Conservation (phyloP, 2,888 invertebrate genomes). For the Coleophora deauratella region DNA sequence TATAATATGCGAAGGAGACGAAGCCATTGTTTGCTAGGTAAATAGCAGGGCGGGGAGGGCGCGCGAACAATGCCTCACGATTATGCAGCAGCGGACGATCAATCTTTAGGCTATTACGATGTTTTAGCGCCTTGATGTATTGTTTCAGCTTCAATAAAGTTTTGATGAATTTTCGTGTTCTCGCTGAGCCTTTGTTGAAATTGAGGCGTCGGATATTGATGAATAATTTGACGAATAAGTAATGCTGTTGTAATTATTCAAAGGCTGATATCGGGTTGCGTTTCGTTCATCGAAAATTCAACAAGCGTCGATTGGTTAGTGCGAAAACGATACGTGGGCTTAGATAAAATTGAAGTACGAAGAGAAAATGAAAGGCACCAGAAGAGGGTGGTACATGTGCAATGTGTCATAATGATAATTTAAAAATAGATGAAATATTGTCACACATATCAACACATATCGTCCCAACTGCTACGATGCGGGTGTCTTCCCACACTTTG, state of each 20-base stretch:
- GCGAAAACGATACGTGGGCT: no score
- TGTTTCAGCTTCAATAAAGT: slow-evolving; percentile 72
- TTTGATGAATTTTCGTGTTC: slow-evolving; percentile 70
- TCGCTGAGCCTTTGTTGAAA: slow-evolving; percentile 56
- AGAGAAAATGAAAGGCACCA: no score
- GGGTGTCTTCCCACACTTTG: no score
- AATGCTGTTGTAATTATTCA: slow-evolving; percentile 45
- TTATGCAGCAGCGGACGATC: slow-evolving; percentile 55
- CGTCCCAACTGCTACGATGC: no score
- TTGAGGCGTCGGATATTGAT: slow-evolving; percentile 62
- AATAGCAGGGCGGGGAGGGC: slow-evolving; percentile 22
- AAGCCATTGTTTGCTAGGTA: slow-evolving; percentile 42
- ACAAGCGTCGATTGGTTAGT: background rate
- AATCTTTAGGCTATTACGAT: slow-evolving; percentile 69
- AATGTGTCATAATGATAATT: no score
- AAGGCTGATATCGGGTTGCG: slow-evolving; percentile 31
- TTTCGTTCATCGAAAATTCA: slow-evolving; percentile 16
- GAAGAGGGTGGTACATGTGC: no score
- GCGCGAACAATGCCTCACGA: slow-evolving; percentile 43
- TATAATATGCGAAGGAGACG: slow-evolving; percentile 31
- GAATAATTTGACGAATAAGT: slow-evolving; percentile 61
- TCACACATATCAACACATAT: no score
- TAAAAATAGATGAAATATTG: no score
- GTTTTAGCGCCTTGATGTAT: slow-evolving; percentile 72
- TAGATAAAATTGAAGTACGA: no score